Percentiles rank a stretch among this genome's conserved stretches.
These are phyloP conservation scores for Hormaphis cornu DNA, from an alignment of 1,140 invertebrate species.

Conservation along the genomic window DNA sequence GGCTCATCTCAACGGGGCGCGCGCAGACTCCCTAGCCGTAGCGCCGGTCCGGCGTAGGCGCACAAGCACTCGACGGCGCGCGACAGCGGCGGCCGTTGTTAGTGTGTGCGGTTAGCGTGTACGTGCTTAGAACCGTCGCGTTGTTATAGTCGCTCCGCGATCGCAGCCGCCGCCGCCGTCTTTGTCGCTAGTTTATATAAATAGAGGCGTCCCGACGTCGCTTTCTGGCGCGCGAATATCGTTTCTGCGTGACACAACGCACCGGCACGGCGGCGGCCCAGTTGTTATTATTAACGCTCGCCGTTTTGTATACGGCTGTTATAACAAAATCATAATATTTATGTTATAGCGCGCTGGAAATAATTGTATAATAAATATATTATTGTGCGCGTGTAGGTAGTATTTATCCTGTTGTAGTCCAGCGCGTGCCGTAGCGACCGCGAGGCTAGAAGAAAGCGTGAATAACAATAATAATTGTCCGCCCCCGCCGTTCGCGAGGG, in stretches of 20 bases:
- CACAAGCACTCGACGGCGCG: background rate
- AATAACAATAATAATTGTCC: background rate
- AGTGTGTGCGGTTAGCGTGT: constrained; percentile 9
- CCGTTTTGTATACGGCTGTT: background rate
- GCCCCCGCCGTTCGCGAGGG: background rate
- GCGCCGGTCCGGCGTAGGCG: background rate
- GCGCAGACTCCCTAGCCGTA: constrained; percentile 11
- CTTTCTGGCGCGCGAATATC: constrained; percentile 14
- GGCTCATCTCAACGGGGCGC: constrained; percentile 8
- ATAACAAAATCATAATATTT: too few species aligned
- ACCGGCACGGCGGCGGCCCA: constrained; percentile 4
- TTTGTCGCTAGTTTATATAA: constrained; percentile 22
- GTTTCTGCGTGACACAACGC: background rate
- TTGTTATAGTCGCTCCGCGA: background rate
- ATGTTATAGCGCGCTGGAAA: too few species aligned
- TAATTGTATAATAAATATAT: too few species aligned
- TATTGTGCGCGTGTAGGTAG: background rate
- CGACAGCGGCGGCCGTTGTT: background rate
- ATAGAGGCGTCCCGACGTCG: constrained; percentile 23
- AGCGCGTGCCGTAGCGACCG: background rate
- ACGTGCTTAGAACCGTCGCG: background rate
- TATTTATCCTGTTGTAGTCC: background rate
- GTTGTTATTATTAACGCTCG: constrained; percentile 28
- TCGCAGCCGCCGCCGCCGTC: background rate
- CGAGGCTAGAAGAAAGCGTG: too few species aligned